Evolutionary conservation across 2,888 invertebrate species (phyloP), one percentile per base, ranked within the genome.

Genomic region (Lycocerus yunnanus): DNA sequence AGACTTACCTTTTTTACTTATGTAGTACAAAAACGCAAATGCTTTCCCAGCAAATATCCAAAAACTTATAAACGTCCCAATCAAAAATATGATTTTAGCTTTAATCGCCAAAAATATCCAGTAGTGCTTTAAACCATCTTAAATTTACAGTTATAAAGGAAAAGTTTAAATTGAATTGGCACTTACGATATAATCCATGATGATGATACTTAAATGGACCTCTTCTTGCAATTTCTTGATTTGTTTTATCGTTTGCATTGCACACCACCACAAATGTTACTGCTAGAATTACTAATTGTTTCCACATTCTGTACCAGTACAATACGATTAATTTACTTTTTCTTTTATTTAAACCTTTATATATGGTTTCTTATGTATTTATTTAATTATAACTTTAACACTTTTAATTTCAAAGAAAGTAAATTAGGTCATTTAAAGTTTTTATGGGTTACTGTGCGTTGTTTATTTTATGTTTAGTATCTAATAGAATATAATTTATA

Each of bases 61-160:
- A 18, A 84, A 74, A 11, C 84, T 81, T 70, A 86, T 84, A 68
- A 85, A 79, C 1, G 83, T 81, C 18, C 85, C 86, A 59, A 86
- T 75, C 11, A 85, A 80, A 59, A 86, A 81, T 9, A 85, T 81
- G 24, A 84, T 78, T 81, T 86, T 86, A 13, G 84, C 77, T 81
- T 86, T 86, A 9, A 86, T 78, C 0, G 83, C 84, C 24, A 86
- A 76, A 76, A 86, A 86, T n/a, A 83, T 81, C 70, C 85, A 78
- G 71, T 84, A 86, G 60, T 82, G 73, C 13, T 27, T 58, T 18
- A 76, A 68, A 27, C 84, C 82, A 80, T 83, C 85, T 85, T 68
- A 70, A 83, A 84, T 61, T 20, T 70, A 68, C 60, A 76, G 15
- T 59, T 66, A 60, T 58, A 21, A 14, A 14, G 10, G 21, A 69